phyloP scores from a whole-genome alignment of 2,113 vertebrate genomes.

The Tamias sibiricus region DNA sequence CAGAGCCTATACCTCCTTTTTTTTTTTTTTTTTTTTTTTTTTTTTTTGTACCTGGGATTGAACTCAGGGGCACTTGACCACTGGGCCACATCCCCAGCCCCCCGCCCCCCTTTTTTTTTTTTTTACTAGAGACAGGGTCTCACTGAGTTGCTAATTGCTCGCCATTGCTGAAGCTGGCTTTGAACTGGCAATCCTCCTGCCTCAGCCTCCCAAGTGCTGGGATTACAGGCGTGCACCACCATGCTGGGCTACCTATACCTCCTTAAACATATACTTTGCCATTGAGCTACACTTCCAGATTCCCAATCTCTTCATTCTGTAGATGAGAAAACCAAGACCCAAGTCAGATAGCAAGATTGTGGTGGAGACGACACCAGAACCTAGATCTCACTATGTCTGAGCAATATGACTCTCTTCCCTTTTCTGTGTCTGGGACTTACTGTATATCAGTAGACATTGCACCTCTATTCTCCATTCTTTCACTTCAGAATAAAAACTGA shows the following conservation, averaged over 20 bases:
- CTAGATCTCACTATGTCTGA: background rate
- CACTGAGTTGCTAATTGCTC: no score
- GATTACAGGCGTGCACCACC: no score
- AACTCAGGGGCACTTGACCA: no score
- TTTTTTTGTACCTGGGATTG: no score
- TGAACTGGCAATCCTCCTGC: no score
- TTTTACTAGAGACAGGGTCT: no score
- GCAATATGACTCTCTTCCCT: background rate
- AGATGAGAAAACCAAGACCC: conserved; percentile 22
- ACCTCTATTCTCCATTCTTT: background rate
- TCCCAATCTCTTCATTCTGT: background rate
- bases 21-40: no score
- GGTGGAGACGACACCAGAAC: background rate
- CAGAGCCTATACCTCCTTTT: background rate
- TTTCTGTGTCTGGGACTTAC: background rate
- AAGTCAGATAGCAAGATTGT: background rate
- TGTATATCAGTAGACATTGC: background rate
- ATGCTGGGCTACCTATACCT: no score
- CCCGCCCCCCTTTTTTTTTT: no score
- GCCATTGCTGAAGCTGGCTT: no score
- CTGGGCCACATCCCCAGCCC: no score
- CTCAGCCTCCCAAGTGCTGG: no score
- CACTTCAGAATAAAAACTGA: conserved; percentile 47
- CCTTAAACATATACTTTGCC: background rate
- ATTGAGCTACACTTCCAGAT: background rate